Evolutionary conservation across 2,113 vertebrate genomes (phyloP), one percentile per base, ranked within the genome.

Genomic region (Prunella fulvescens): DNA sequence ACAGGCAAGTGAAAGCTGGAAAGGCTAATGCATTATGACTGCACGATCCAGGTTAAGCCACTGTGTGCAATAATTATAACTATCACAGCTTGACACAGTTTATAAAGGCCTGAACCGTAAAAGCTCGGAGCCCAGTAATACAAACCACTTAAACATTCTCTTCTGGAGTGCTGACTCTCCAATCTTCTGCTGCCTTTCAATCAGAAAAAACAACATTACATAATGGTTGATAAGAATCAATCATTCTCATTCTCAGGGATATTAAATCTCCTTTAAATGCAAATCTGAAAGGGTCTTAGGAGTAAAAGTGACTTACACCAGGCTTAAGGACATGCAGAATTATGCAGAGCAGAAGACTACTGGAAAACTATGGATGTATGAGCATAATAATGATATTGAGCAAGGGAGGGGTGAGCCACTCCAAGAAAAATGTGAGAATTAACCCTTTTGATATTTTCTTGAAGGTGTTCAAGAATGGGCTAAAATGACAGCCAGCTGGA

Each of bases 1-100:
- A 89, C 88, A 86, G 61, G 58, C 45, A 83, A 74, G 56, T 39
- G 81, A 90, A 93, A 78, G 65, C 42, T 84, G 58, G 81, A 92
- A 89, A 95, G 74, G 72, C 83, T 95, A 95, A 95, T 94, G 85
- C 74, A 69, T 94, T 93, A 93, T 78, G 73, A 86, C 71, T 78
- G 60, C 73, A 70, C 22, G 65, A 54, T 40, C 62, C 16, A 92
- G 86, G 88, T 95, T 96, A 94, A 93, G 57, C 61, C 94, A 95
- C 87, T 1, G 4, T 88, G 74, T 73, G 87, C 81, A 81, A 82
- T 95, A 95, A 95, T 96, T 96, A 86, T 54, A 93, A 88, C 85
- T 88, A 94, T 74, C 81, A 73, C 28, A 95, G 81, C 86, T 90
- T 93, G 82, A 91, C 69, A 77, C 60, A 79, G 82, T 89, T 95